phyloP scores from a whole-genome alignment of 2,113 vertebrate species.

The Pseudolaguvia tuberculata region DNA sequence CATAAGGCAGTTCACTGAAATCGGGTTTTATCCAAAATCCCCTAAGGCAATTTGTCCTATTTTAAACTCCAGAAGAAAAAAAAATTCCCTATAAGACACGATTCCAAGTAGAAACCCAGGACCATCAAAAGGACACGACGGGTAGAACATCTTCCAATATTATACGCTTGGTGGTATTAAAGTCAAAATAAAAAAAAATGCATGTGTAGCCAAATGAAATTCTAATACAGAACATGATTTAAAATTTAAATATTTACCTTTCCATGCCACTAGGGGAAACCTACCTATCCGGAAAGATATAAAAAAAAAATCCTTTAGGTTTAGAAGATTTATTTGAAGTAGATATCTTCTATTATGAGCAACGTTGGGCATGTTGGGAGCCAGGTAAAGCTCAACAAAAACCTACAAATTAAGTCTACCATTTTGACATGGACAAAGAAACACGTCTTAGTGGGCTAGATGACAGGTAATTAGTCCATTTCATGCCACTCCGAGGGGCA shows the following conservation, averaged over 20 bases:
- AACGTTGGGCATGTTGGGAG: background rate
- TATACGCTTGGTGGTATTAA: background rate
- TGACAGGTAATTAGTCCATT: slow-evolving; percentile 48
- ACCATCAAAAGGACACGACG: background rate
- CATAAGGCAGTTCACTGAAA: background rate
- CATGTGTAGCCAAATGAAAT: background rate
- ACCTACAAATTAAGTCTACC: background rate
- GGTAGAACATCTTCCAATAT: background rate
- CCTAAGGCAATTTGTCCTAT: background rate
- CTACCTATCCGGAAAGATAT: background rate
- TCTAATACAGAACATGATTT: background rate
- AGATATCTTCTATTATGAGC: too few relatives aligned
- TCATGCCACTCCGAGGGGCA: slow-evolving; percentile 19
- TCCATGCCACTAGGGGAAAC: background rate
- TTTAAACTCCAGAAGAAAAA: background rate
- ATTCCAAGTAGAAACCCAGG: background rate
- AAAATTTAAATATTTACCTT: background rate
- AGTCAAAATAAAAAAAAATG: background rate
- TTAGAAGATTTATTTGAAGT: too few relatives aligned
- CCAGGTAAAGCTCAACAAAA: background rate
- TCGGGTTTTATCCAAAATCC: background rate
- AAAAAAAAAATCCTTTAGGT: background rate
- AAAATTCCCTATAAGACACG: background rate
- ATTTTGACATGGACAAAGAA: slow-evolving; percentile 18
- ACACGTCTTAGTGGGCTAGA: slow-evolving; percentile 37